Conservation (phyloP, 2,113 vertebrate genomes). For the Clupea harengus region DNA sequence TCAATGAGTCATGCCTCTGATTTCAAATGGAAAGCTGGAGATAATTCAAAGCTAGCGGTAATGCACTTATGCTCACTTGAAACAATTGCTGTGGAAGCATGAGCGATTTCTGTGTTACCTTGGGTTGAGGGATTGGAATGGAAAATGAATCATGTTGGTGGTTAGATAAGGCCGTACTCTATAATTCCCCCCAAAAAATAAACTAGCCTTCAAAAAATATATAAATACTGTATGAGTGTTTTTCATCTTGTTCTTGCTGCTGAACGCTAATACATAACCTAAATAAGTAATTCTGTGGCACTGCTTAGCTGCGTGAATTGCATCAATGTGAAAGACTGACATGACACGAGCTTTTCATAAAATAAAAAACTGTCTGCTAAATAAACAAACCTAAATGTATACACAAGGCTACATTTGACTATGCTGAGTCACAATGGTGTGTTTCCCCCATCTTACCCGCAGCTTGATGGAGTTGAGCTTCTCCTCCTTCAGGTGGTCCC, state of each 20-base stretch:
- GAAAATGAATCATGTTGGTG: not conserved
- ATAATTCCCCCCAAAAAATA: not conserved
- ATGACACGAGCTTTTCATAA: not conserved
- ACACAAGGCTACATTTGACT: no score
- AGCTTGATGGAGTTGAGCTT: conserved; percentile 93
- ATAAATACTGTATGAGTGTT: not conserved
- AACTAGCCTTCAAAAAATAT: not conserved
- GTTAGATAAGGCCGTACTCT: not conserved
- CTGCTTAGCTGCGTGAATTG: not conserved
- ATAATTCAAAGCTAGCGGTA: not conserved
- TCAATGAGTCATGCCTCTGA: not conserved
- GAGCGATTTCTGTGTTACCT: not conserved
- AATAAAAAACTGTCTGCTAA: not conserved
- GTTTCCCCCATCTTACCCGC: conserved; percentile 67
- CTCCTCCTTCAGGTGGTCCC: conserved; percentile 93
- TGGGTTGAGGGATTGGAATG: not conserved
- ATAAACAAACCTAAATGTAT: not conserved
- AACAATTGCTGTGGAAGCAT: not conserved
- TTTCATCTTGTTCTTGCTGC: not conserved
- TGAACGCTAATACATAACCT: not conserved
- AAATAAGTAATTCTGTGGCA: not conserved
- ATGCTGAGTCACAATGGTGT: no score
- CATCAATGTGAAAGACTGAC: not conserved
- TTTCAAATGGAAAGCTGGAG: not conserved
- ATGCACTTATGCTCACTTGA: not conserved